Percentiles rank a stretch among this genome's conserved stretches.
phyloP scores from a whole-genome alignment of 2,113 vertebrate genomes.

The Sinocyclocheilus rhinocerous region DNA sequence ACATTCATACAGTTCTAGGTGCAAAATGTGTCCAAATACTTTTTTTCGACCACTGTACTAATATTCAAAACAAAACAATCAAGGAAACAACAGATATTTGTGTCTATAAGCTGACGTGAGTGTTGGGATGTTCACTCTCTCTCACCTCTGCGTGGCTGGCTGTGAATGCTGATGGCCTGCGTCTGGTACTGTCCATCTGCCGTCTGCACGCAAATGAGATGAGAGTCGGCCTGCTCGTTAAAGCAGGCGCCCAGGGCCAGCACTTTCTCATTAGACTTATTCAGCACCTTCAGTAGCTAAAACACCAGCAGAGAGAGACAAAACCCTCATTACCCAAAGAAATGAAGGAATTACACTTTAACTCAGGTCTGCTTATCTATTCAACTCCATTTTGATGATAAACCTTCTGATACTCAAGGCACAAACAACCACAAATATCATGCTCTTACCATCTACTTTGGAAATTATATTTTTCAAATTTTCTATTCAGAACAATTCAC shows the following conservation, averaged over 20 bases:
- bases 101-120: background rate
- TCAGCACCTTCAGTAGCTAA: slow-evolving; percentile 97
- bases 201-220: slow-evolving; percentile 98
- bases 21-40: background rate
- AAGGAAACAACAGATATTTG: background rate
- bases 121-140: slow-evolving; percentile 20
- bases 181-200: slow-evolving; percentile 97
- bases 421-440: background rate
- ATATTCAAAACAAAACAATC: background rate
- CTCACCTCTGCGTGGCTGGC: slow-evolving; percentile 92
- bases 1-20: background rate
- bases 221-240: slow-evolving; percentile 96
- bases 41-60: background rate
- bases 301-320: slow-evolving; percentile 47
- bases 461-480: no score
- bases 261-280: slow-evolving; percentile 96
- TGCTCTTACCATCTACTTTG: background rate
- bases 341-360: background rate
- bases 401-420: background rate
- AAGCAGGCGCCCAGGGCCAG: slow-evolving; percentile 95
- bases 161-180: slow-evolving; percentile 99
- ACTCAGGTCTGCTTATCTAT: background rate
- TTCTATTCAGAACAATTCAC: background rate
- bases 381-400: background rate
- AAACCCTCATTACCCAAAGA: background rate